Conservation (phyloP, 2,888 invertebrate genomes). For the Andricus curvator region DNA sequence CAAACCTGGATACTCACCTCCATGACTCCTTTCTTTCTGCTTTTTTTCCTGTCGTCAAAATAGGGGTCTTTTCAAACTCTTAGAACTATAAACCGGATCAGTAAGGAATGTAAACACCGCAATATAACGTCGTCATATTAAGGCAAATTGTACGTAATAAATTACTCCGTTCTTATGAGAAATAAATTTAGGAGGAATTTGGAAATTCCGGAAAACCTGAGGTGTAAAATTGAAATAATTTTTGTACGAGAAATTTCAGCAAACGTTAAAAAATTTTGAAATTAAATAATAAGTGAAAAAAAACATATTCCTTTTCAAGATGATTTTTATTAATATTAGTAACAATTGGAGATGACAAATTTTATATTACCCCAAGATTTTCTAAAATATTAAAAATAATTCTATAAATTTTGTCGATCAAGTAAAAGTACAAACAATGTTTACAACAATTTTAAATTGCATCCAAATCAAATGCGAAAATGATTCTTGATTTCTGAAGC, state of each 20-base stretch:
- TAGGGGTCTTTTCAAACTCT: background rate
- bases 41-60: conserved; percentile 1
- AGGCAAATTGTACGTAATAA: background rate
- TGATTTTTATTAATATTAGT: background rate
- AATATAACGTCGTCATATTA: conserved; percentile 2
- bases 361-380: too few relatives aligned
- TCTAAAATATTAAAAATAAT: too few relatives aligned
- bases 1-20: conserved; percentile 1
- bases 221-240: conserved; percentile 13
- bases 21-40: conserved; percentile 5
- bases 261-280: background rate
- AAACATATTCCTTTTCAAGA: background rate
- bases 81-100: background rate
- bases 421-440: too few relatives aligned
- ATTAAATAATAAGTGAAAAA: background rate
- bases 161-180: conserved; percentile 11
- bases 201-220: background rate
- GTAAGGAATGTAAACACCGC: conserved; percentile 7
- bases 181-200: background rate
- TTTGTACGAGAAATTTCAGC: background rate
- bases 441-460: too few relatives aligned
- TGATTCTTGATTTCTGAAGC: too few relatives aligned
- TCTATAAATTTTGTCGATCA: too few relatives aligned
- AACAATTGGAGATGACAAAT: too few relatives aligned
- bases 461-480: too few relatives aligned